Base-by-base conservation (phyloP, 2,113 vertebrate genomes). In the Scolopax mira region DNA sequence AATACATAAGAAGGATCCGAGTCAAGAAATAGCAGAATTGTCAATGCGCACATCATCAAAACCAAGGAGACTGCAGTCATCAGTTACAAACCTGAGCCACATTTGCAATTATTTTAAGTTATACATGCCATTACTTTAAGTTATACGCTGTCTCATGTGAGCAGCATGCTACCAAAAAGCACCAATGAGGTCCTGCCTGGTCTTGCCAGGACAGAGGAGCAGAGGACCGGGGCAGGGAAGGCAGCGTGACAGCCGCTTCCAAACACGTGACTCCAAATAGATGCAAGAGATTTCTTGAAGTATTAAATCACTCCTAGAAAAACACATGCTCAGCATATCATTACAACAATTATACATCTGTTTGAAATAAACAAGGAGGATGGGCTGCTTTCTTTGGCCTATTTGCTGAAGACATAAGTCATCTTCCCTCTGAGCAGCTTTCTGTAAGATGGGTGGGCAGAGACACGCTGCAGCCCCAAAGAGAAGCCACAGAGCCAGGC, bases 281-380 rank as follows among this genome's bases (percentile, higher is more conserved):
- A 91, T 74, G 60, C 41, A 83, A 85, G 74, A 70, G 71, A 64
- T 94, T 88, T 83, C 92, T 70, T 48, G 51, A 94, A 73, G 70
- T 33, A 85, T n/a, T 93, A 94, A 97, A 97, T 92, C 85, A 94
- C 82, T 89, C 77, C 57, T 93, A 66, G 79, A 88, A 87, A 94
- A 75, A 80, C 95, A 94, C 88, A 69, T 84, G 93, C 94, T 96
- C 91, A 85, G 89, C 80, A 64, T 94, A 89, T 94, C 91, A 92
- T 96, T 96, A 95, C 85, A 95, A 91, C 80, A 81, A 74, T 74
- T 64, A 82, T 41, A 55, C 92, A 93, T 88, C 95, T 94, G 85
- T 80, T 86, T 54, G 79, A 44, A 93, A 90, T 78, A 89, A 95
- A 58, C 80, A 80, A 22, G 73, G 81, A 74, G 61, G 90, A 92